These are phyloP conservation scores for Neoniphon sammara DNA, from an alignment of 2,797 vertebrate species.

Conservation along the genomic window DNA sequence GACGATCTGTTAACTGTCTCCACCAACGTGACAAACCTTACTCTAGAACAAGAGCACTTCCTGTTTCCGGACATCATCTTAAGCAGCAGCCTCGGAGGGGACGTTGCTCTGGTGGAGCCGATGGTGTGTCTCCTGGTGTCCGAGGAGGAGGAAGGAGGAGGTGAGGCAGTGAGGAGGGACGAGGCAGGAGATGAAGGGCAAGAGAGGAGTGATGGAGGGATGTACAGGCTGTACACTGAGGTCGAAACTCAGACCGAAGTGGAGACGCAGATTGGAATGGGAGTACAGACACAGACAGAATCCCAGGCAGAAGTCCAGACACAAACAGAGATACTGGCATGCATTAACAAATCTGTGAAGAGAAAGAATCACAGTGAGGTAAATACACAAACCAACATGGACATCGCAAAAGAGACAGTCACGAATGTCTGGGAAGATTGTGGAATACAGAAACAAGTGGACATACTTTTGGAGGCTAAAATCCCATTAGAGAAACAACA, in stretches of 20 bases:
- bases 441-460: conserved; percentile 14
- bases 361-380: not conserved
- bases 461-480: conserved; percentile 15
- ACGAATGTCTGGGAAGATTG: conserved; percentile 8
- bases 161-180: conserved; percentile 1
- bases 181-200: conserved; percentile 19
- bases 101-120: conserved; percentile 71
- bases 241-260: conserved; percentile 73
- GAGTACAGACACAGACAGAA: conserved; percentile 67
- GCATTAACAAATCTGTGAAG: not conserved
- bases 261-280: conserved; percentile 55
- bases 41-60: conserved; percentile 77
- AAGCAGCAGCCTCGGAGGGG: conserved; percentile 77
- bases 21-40: conserved; percentile 55
- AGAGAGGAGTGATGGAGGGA: conserved; percentile 18
- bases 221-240: conserved; percentile 49
- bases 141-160: conserved; percentile 65
- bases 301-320: conserved; percentile 54
- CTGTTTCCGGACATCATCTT: conserved; percentile 84
- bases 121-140: conserved; percentile 79
- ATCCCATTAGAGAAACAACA: not conserved
- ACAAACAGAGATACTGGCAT: conserved; percentile 33
- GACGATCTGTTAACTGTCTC: conserved; percentile 59
- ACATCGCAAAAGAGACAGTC: not conserved
- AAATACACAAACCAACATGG: not conserved